These are phyloP conservation scores for Parauchenoglanis ngamensis DNA, from an alignment of 2,797 vertebrate species.

Conservation along the genomic window DNA sequence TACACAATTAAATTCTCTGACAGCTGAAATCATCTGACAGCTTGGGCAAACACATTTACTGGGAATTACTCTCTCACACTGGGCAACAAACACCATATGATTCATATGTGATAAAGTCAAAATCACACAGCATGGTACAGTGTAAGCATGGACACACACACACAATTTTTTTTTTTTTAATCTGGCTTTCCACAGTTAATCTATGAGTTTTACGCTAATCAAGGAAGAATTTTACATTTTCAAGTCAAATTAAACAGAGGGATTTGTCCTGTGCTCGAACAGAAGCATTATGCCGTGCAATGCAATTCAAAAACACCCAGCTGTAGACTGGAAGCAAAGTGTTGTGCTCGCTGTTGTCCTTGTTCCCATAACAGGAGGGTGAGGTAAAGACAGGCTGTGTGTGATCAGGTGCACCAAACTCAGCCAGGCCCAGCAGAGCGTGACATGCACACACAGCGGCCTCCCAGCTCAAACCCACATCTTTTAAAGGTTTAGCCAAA, in stretches of 20 bases:
- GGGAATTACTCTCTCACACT: neutral
- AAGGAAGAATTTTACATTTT: neutral
- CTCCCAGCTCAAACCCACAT: conserved; percentile 67
- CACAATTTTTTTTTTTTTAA: neutral
- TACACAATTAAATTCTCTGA: neutral
- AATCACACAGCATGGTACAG: neutral
- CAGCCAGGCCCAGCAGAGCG: conserved; percentile 72
- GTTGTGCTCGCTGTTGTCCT: conserved; percentile 10
- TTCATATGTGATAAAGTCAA: neutral
- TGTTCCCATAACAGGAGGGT: conserved; percentile 37
- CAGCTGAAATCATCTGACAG: neutral
- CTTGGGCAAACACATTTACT: conserved; percentile 5
- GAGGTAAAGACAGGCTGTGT: conserved; percentile 53
- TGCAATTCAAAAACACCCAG: neutral
- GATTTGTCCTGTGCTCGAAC: neutral
- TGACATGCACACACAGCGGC: conserved; percentile 74
- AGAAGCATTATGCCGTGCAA: neutral
- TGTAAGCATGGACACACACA: neutral
- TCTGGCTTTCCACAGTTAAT: neutral
- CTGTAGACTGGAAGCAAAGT: conserved; percentile 6
- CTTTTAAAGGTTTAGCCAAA: conserved; percentile 3
- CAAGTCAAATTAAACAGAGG: neutral
- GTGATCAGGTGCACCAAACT: conserved; percentile 75
- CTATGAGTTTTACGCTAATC: too few species aligned
- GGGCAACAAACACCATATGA: conserved; percentile 3